Base-by-base conservation (phyloP, 2,797 vertebrate genomes). In the Chelmon rostratus region DNA sequence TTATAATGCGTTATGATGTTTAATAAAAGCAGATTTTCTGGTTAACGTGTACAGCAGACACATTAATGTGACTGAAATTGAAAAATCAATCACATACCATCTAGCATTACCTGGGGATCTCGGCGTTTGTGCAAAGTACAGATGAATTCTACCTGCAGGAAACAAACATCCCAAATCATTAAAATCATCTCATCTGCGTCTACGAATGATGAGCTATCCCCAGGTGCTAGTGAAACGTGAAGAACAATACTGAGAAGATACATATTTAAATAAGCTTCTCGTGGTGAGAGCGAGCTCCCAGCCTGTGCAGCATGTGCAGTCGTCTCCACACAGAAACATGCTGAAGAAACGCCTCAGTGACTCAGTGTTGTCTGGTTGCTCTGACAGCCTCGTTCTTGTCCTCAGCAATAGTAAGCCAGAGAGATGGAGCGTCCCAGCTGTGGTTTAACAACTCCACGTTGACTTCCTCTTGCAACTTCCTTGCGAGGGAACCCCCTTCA, bases 381-480 rank as follows among this genome's bases (percentile, higher is more conserved):
- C 13, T 6, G 19, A 42, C 71, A 46, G 50, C 40, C 40, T 49
- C 12, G 37, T 58, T 21, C 11, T 52, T 13, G 5, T 72, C 10
- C 12, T 40, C 16, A 65, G 44, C 23, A 28, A 42, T 16, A 54
- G 31, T 56, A 12, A 37, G 21, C 47, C 47, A 10, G 0, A 19
- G 42, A 33, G 31, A 25, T 4, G 13, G 50, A 35, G 13, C 23
- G 25, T 28, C 81, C 37, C 21, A 62, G 35, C 50, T 33, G 38
- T 31, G 25, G 37, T 73, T 63, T 23, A 16, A 56, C 56, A 62
- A 63, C 35, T 35, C 69, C 40, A 4, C 21, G 49, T 19, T 21
- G 31, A 66, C 25, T 74, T 69, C 70, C 58, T 16, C 42, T 68
- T 25, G 49, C 9, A 37, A 33, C 46, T 70, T 81, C 37, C 59